Evolutionary conservation across 2,113 vertebrate genomes (phyloP), one percentile per base, ranked within the genome.

Genomic region (Etia nguti): DNA sequence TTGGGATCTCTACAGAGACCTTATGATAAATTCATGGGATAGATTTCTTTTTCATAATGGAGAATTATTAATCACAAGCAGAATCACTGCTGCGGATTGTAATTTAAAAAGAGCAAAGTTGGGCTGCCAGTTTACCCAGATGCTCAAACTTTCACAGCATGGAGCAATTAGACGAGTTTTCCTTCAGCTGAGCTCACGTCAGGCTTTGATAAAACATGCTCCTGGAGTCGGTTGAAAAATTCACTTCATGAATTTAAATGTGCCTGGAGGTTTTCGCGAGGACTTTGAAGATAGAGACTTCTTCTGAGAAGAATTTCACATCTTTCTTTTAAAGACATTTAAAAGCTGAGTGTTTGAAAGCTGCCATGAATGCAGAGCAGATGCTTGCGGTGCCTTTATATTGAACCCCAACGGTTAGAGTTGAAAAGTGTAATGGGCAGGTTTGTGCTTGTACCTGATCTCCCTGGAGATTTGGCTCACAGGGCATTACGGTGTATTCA

Each of bases 361-460:
- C 56, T 31, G 52, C 18, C 1, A 10, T 18, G 86, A 89, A 90
- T 89, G 48, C 8, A 38, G 73, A 93, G 86, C 77, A 68, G 86
- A 89, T 80, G 59, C 84, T 79, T 75, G 10, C 1, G 4, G 10
- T 88, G 92, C 82, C 80, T 92, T 48, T 41, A 31, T 90, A 8
- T 31, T 90, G 85, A 93, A 87, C 93, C 62, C 75, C 81, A 24
- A 59, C 13, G 79, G 81, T 77, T 22, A 34, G 87, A 88, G 88
- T 80, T 91, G 84, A 92, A 79, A 86, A 86, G 92, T 90, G 89
- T 89, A 79, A 43, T 3, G 43, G 94, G 85, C 93, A 92, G 87
- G 93, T 94, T 87, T n/a, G 50, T 86, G 81, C 92, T 70, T 92
- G 92, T 86, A 86, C 89, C 81, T 92, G 86, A 90, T 88, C 85